A percentile compares a stretch with the other conserved stretches of the same genome.
Evolutionary conservation across 1,140 invertebrate genomes (phyloP).

Genomic region (Neomicropteryx cornuta): DNA sequence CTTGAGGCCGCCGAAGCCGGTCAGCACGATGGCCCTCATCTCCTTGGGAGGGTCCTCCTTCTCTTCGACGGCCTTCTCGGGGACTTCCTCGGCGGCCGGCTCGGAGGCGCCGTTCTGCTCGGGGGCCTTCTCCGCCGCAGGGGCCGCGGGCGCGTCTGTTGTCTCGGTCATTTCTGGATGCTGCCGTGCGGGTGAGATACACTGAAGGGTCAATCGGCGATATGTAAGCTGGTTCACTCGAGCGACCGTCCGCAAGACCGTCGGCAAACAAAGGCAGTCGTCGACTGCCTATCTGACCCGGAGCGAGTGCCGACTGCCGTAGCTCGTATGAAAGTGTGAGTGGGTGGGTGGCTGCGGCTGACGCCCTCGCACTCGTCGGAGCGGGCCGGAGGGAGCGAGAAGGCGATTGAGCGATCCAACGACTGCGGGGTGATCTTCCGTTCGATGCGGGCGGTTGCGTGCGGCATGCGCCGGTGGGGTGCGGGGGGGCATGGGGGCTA

Average conservation of each 20-base stretch:
- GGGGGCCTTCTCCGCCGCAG: conserved; percentile 36
- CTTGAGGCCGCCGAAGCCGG: conserved; percentile 74
- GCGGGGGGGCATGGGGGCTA: conserved; percentile 12
- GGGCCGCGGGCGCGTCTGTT: conserved; percentile 34
- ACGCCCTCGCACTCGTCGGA: conserved; percentile 26
- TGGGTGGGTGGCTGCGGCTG: conserved; percentile 21
- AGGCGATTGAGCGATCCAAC: conserved; percentile 26
- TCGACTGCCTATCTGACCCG: not conserved
- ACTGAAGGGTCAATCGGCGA: not conserved
- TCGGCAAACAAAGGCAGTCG: not conserved
- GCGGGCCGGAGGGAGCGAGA: conserved; percentile 26
- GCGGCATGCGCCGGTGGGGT: conserved; percentile 21
- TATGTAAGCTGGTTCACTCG: not conserved
- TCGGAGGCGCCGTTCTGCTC: conserved; percentile 38
- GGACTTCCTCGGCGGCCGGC: conserved; percentile 35
- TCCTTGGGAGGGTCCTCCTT: conserved; percentile 57
- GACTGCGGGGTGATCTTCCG: not conserved
- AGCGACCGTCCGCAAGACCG: not conserved
- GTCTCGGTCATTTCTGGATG: conserved; percentile 35
- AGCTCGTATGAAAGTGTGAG: conserved; percentile 8
- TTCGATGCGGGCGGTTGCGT: conserved; percentile 19
- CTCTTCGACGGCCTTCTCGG: conserved; percentile 41
- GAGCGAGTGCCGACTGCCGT: not conserved
- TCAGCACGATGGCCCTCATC: conserved; percentile 73
- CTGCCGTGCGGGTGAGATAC: not conserved